Evolutionary conservation across 2,888 invertebrate species (phyloP).

Genomic region (Apeira syringaria): DNA sequence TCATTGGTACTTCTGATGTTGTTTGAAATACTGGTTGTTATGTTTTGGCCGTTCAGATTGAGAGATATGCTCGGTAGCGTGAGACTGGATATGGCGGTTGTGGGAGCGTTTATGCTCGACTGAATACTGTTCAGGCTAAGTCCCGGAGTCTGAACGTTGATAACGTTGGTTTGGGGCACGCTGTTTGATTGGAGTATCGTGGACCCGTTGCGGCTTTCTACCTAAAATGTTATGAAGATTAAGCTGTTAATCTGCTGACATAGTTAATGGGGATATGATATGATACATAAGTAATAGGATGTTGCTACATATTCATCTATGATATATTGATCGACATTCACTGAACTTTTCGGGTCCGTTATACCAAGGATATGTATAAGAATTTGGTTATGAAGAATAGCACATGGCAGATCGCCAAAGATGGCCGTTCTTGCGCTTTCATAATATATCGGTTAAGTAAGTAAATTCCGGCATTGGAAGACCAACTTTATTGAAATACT

Average conservation of each 20-base stretch:
- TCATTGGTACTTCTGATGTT: conserved; percentile 58
- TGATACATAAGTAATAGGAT: no score
- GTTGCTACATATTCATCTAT: no score
- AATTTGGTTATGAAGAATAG: no score
- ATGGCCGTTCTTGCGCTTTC: no score
- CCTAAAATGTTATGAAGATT: conserved; percentile 42
- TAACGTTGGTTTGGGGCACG: conserved; percentile 53
- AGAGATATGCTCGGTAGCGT: conserved; percentile 64
- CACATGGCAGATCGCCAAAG: no score
- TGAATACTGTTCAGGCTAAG: conserved; percentile 51
- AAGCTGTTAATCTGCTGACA: neutral
- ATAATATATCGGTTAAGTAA: no score
- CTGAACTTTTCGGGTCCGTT: no score
- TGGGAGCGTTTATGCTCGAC: conserved; percentile 46
- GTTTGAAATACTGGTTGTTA: conserved; percentile 59
- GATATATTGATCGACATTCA: no score
- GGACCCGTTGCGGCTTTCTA: conserved; percentile 69
- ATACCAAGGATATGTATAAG: no score
- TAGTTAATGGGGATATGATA: neutral
- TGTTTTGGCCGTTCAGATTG: conserved; percentile 48
- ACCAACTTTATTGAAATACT: no score
- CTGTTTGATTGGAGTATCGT: conserved; percentile 57
- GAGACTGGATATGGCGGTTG: conserved; percentile 53
- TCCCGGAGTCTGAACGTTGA: conserved; percentile 58
- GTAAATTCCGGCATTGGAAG: no score